phyloP scores from a whole-genome alignment of 1,140 invertebrate genomes.

The Dinoponera quadriceps region DNA sequence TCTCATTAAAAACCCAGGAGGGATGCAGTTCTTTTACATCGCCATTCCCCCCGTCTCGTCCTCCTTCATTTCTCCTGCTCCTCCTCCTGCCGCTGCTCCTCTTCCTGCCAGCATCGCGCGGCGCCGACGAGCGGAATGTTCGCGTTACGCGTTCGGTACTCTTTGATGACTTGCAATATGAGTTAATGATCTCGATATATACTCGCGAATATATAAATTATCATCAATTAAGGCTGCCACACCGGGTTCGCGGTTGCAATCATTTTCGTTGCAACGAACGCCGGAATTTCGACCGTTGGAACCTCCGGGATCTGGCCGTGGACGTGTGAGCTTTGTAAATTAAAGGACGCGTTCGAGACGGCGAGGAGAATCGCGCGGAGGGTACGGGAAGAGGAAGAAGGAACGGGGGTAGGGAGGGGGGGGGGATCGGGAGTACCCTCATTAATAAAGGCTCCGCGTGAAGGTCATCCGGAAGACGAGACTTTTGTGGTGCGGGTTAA shows the following conservation, averaged over 20 bases:
- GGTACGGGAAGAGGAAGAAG: background rate
- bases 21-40: constrained; percentile 10
- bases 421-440: constrained; percentile 71
- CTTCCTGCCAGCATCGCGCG: too few relatives aligned
- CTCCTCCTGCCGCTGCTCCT: too few relatives aligned
- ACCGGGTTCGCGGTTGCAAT: background rate
- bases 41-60: background rate
- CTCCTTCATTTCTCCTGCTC: too few relatives aligned
- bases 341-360: constrained; percentile 17
- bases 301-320: background rate
- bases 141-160: constrained; percentile 9
- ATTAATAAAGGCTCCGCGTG: constrained; percentile 75
- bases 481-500: constrained; percentile 70
- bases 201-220: constrained; percentile 40
- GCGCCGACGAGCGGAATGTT: constrained; percentile 11
- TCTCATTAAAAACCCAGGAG: constrained; percentile 30
- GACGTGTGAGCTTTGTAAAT: constrained; percentile 9
- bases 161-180: constrained; percentile 30
- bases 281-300: constrained; percentile 4
- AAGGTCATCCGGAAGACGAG: constrained; percentile 68
- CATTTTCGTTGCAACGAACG: background rate
- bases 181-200: constrained; percentile 27
- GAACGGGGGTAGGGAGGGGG: too few relatives aligned
- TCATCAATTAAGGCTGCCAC: constrained; percentile 2
- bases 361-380: constrained; percentile 9